Percentiles rank a stretch among this genome's conserved stretches.
Conservation (phyloP, 2,113 vertebrate species). For the Cyprinodon tularosa region DNA sequence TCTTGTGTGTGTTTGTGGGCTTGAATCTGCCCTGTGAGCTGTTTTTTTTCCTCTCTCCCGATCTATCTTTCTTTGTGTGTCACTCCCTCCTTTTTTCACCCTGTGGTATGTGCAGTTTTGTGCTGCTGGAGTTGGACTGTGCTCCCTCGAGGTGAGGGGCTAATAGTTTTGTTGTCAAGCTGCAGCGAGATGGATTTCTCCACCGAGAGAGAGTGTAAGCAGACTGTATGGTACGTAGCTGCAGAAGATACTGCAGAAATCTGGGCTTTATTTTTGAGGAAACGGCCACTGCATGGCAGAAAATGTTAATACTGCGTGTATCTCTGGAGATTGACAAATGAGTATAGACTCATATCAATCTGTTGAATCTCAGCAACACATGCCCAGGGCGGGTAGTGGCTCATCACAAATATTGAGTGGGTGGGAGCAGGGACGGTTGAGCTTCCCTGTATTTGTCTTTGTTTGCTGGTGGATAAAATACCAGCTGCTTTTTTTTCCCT, state of each 20-base stretch:
- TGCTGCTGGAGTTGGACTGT: conserved; percentile 58
- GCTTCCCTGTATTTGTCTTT: conserved; percentile 65
- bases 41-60: conserved; percentile 12
- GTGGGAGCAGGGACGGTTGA: conserved; percentile 52
- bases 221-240: conserved; percentile 54
- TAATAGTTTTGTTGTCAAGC: conserved; percentile 75
- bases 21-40: conserved; percentile 28
- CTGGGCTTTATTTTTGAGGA: conserved; percentile 49
- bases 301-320: conserved; percentile 53
- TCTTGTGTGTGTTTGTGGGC: conserved; percentile 15
- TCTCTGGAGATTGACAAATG: conserved; percentile 55
- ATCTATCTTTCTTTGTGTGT: conserved; percentile 35
- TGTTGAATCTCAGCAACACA: conserved; percentile 69
- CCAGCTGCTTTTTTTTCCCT: conserved; percentile 64
- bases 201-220: conserved; percentile 57
- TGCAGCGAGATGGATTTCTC: conserved; percentile 69
- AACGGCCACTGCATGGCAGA: conserved; percentile 42
- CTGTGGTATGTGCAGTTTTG: conserved; percentile 60
- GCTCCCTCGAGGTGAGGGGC: conserved; percentile 69
- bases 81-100: conserved; percentile 35
- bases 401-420: conserved; percentile 65
- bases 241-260: conserved; percentile 46
- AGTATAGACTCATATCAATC: conserved; percentile 67
- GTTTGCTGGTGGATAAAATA: conserved; percentile 68
- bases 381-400: conserved; percentile 48